Percentiles rank a stretch among this genome's conserved stretches.
Conservation (phyloP, 2,888 invertebrate genomes). For the Crioceris asparagi region DNA sequence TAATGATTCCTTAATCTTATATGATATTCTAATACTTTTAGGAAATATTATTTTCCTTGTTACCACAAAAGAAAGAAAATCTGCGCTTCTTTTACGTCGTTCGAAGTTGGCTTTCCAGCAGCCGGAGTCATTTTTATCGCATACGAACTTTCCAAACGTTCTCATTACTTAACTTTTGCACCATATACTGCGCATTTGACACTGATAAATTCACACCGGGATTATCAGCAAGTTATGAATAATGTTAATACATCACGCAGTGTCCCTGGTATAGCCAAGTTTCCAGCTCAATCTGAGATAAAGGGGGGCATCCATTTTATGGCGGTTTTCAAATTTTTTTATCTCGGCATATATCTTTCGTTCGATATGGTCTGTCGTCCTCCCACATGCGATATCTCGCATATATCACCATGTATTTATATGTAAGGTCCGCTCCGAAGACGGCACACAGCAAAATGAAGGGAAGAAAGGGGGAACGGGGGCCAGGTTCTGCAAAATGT, state of each 20-base stretch:
- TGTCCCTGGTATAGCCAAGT: too few species aligned
- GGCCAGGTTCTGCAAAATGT: conserved; percentile 29
- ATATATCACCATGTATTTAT: conserved; percentile 31
- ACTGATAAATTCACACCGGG: too few species aligned
- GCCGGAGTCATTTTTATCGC: too few species aligned
- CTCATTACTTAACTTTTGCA: too few species aligned
- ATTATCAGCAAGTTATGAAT: too few species aligned
- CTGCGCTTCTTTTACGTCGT: not conserved
- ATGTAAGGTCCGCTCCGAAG: conserved; percentile 27
- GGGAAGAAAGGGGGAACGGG: conserved; percentile 19
- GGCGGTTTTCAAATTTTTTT: conserved; percentile 29
- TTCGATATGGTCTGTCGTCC: conserved; percentile 32
- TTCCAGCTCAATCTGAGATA: conserved; percentile 19
- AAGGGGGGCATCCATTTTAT: conserved; percentile 26
- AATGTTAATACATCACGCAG: too few species aligned
- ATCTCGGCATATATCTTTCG: conserved; percentile 29
- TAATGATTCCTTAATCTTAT: too few species aligned
- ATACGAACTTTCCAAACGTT: too few species aligned
- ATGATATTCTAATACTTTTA: too few species aligned
- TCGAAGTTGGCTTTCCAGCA: not conserved
- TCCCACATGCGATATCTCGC: conserved; percentile 29
- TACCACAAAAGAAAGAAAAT: not conserved
- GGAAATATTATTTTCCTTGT: too few species aligned
- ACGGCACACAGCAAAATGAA: too few species aligned
- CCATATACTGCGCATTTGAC: too few species aligned